A percentile compares a stretch with the other conserved stretches of the same genome.
phyloP scores from a whole-genome alignment of 2,113 vertebrate species.

The Macrotus californicus region DNA sequence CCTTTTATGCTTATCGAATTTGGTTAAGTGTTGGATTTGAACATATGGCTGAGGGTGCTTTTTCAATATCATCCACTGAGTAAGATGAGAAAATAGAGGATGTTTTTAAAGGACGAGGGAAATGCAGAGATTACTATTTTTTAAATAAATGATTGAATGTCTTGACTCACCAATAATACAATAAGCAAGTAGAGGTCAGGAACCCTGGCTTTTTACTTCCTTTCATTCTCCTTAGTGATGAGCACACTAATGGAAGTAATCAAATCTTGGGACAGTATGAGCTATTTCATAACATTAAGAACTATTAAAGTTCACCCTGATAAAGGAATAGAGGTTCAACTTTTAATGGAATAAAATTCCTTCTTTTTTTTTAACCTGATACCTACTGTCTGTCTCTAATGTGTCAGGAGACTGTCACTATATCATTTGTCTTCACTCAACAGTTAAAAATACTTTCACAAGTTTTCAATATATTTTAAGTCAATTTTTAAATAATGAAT shows the following conservation, averaged over 20 bases:
- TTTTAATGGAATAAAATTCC: not conserved
- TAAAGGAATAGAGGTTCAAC: not conserved
- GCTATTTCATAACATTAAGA: constrained; percentile 18
- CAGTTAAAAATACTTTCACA: not conserved
- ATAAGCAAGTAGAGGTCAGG: not conserved
- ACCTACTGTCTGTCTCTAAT: not conserved
- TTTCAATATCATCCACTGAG: not conserved
- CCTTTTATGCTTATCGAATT: not conserved
- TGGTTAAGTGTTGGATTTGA: not conserved
- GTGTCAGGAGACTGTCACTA: not conserved
- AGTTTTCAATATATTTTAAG: not conserved
- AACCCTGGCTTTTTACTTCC: not conserved
- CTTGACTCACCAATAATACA: not conserved
- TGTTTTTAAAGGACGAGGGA: not conserved
- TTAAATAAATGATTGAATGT: not conserved
- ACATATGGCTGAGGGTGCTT: not conserved
- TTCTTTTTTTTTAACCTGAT: not conserved
- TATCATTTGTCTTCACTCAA: not conserved
- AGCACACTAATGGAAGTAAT: constrained; percentile 29
- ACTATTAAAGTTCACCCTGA: not conserved
- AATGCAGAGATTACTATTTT: not conserved
- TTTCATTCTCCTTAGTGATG: constrained; percentile 9
- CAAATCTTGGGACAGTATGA: not conserved
- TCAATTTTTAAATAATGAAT: not conserved
- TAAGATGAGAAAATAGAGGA: not conserved